These are phyloP conservation scores for Leptinotarsa rubiginosa DNA, from an alignment of 2,888 invertebrate species.

Conservation along the genomic window DNA sequence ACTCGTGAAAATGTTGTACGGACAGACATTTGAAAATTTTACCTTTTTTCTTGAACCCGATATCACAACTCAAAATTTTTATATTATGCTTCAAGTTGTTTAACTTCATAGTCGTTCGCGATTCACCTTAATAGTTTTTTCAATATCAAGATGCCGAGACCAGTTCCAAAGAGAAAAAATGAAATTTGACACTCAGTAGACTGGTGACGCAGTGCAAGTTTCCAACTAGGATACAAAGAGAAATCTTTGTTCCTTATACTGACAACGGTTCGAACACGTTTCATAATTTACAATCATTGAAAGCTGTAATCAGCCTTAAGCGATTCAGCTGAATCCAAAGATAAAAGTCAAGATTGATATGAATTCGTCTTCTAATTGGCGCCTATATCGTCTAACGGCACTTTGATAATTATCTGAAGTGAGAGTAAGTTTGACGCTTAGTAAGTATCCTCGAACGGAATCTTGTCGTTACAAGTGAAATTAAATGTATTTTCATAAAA, in stretches of 20 bases:
- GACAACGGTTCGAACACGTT: not conserved
- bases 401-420: not conserved
- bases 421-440: not conserved
- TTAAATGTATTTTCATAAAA: no score
- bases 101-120: not conserved
- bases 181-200: not conserved
- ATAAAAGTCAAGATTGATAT: not conserved
- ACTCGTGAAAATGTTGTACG: no score
- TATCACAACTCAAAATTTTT: no score
- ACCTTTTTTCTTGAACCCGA: no score
- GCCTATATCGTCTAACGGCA: constrained; percentile 6
- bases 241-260: not conserved
- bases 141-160: not conserved
- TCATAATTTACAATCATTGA: not conserved
- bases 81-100: not conserved
- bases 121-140: not conserved
- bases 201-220: not conserved
- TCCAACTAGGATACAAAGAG: not conserved
- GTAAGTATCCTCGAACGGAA: not conserved
- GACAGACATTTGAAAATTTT: no score
- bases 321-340: not conserved
- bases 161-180: not conserved
- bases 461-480: no score
- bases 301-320: not conserved
- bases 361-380: constrained; percentile 1